Percentiles rank a stretch among this genome's conserved stretches.
phyloP scores from a whole-genome alignment of 1,140 invertebrate genomes.

The Venustaconcha ellipsiformis region DNA sequence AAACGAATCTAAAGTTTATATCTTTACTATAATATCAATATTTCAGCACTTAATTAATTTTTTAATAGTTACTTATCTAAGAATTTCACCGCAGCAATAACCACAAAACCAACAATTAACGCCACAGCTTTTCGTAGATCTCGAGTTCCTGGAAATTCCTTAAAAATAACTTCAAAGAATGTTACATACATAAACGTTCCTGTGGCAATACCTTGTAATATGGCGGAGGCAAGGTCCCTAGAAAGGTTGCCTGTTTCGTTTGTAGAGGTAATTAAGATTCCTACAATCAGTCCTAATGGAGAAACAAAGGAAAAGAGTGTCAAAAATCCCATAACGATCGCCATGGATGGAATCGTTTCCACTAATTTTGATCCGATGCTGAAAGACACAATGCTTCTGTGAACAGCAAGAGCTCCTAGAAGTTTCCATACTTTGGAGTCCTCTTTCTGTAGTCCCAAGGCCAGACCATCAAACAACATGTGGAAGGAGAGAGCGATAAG shows the following conservation, averaged over 20 bases:
- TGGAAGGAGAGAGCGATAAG: conserved; percentile 57
- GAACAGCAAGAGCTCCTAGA: conserved; percentile 73
- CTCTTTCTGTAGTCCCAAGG: conserved; percentile 54
- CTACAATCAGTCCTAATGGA: conserved; percentile 75
- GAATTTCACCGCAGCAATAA: too few species aligned
- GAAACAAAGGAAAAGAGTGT: conserved; percentile 77
- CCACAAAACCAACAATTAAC: too few species aligned
- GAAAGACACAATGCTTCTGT: conserved; percentile 84
- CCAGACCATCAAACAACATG: conserved; percentile 61
- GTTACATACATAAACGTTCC: conserved; percentile 93
- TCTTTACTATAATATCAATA: too few species aligned
- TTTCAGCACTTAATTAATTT: too few species aligned
- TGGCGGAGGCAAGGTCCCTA: conserved; percentile 65
- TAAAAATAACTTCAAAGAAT: conserved; percentile 87
- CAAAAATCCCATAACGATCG: conserved; percentile 51
- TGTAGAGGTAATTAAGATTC: conserved; percentile 68
- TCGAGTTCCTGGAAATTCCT: conserved; percentile 53
- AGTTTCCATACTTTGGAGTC: conserved; percentile 78
- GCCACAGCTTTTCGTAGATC: too few species aligned
- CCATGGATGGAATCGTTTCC: conserved; percentile 72
- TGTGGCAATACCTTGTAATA: conserved; percentile 79
- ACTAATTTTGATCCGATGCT: conserved; percentile 79
- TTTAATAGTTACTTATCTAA: too few species aligned
- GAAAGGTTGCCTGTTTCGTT: conserved; percentile 10
- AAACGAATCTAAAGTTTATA: too few species aligned